Conservation (phyloP, 2,888 invertebrate genomes). For the Priocnemis perturbator region DNA sequence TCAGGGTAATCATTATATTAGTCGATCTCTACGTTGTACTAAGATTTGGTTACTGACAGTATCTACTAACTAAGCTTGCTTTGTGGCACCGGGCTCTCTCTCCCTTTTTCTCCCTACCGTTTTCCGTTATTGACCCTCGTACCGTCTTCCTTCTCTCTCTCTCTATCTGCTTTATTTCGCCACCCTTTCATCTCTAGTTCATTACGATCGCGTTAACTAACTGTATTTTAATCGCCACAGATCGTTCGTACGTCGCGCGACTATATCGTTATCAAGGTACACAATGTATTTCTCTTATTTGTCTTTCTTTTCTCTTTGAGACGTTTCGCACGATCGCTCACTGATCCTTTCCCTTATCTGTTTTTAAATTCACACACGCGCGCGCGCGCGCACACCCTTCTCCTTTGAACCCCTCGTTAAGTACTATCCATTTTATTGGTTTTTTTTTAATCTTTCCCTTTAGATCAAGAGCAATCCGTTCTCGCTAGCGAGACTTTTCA, state of each 20-base stretch:
- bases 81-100: constrained; percentile 60
- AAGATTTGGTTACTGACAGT: constrained; percentile 70
- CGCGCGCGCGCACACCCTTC: too few relatives aligned
- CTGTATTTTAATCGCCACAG: neutral
- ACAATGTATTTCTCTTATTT: too few relatives aligned
- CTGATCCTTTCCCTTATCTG: neutral
- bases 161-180: too few relatives aligned
- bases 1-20: constrained; percentile 47
- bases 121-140: neutral
- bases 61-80: constrained; percentile 61
- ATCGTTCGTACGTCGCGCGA: too few relatives aligned
- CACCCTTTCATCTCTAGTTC: too few relatives aligned
- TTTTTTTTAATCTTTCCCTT: neutral
- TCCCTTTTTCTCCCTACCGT: constrained; percentile 10
- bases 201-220: constrained; percentile 16
- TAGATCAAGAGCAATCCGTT: neutral
- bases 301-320: too few relatives aligned
- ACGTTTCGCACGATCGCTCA: neutral
- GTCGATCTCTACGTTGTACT: constrained; percentile 67
- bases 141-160: neutral
- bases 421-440: neutral
- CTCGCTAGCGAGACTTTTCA: too few relatives aligned
- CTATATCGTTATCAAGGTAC: too few relatives aligned
- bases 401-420: constrained; percentile 9
- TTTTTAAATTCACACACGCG: neutral